Base-by-base conservation (phyloP, 1,140 invertebrate species). In the Penaeus vannamei region DNA sequence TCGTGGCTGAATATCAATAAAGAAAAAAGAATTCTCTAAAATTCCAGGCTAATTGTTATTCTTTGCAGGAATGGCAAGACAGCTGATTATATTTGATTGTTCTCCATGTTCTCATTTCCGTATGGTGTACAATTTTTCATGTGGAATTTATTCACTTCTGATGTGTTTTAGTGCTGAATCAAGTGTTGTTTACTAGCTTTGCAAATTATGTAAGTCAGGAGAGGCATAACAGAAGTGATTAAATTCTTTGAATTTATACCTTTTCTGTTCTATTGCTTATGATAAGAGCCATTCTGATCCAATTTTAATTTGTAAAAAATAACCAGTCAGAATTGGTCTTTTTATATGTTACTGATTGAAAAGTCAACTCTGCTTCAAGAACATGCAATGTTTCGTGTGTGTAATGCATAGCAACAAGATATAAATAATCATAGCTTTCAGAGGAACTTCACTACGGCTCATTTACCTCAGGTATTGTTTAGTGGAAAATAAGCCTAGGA, bases 21-120 rank as follows among this genome's bases (percentile, higher is more conserved):
- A 60, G 64, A n/a, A 82, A 59, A 61, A 22, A 76, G 46, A 77
- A 32, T 20, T 60, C 20, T 79, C 26, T 77, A 76, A 62, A 53
- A 84, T 88, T 88, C 77, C 86, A 88, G 86, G 64, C 86, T 88
- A 88, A 88, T 88, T 83, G 87, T 80, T 89, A 76, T 89, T 89
- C 82, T 89, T 89, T 89, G 83, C 87, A 89, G 87, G 86, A 84
- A 84, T 84, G 82, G 82, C 81, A 89, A 85, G 87, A 89, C 69
- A 84, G 87, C 87, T 89, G 87, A 89, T 85, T 76, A 32, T 76
- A 36, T 76, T 76, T 89, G 59, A 84, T 64, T 79, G 83, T 89
- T 42, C 84, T 89, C 59, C 61, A 77, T 88, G 69, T 89, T 83
- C 32, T 89, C 60, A 76, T 84, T 89, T 84, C 84, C 59, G 66